Base-by-base conservation (phyloP, 2,888 invertebrate genomes). In the Petrolisthes manimaculis region DNA sequence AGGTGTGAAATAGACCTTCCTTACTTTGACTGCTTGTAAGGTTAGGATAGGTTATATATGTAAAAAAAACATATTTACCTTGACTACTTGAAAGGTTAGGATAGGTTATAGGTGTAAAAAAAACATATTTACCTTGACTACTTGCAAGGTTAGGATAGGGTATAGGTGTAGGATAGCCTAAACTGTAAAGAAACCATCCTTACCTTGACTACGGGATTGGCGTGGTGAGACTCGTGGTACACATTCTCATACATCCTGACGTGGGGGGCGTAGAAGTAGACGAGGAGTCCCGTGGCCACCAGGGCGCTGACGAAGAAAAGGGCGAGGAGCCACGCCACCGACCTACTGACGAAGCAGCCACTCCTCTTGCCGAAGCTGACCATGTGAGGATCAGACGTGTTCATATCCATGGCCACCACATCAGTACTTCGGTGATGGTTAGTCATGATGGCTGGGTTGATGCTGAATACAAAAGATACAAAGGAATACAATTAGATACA, bases 241-340 rank as follows among this genome's bases (percentile, higher is more conserved):
- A 24, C 67, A 9, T 8, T 67, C 54, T 78, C 75, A 8, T 75
- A 54, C 0, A 18, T 55, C 61, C 69, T 84, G 24, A 61, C 71
- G 5, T 79, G 84, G 2, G 89, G 89, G 21, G 96, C 95, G 92
- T 96, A 95, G 93, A 96, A 96, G 93, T 96, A 96, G 51, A 96
- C 96, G 91, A 96, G 93, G 61, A 97, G 94, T 8, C 96, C 96
- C 3, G 96, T 96, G 77, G 95, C 95, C 54, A 96, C 94, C 82
- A 96, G 92, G 9, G 95, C 95, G 91, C 95, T 94, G 0, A 95
- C 92, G 92, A 96, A 96, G 90, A 95, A 94, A 74, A 95, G 93
- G 5, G 94, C 94, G 54, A 92, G 86, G 24, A 96, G 93, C 81
- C 95, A 93, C 5, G 95, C 94, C 18, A 95, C 94, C 89, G 95